Percentiles rank a stretch among this genome's conserved stretches.
phyloP scores from a whole-genome alignment of 2,797 vertebrate species.

The Pseudochromis fuscus region DNA sequence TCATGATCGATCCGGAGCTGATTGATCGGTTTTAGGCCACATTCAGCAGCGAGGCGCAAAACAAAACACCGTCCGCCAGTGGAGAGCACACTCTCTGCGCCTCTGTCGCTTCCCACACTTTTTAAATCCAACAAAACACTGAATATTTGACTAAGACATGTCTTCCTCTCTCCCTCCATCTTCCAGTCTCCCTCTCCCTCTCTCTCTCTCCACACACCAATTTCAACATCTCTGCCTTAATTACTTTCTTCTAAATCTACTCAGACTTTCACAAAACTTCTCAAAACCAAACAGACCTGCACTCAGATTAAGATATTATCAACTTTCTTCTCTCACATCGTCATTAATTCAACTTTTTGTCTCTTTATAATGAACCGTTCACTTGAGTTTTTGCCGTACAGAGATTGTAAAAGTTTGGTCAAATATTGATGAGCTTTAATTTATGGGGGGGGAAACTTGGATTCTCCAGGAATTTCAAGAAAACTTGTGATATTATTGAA shows the following conservation, averaged over 20 bases:
- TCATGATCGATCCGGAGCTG: conserved; percentile 89
- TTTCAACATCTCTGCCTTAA: conserved; percentile 31
- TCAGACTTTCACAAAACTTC: conserved; percentile 34
- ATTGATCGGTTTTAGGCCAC: conserved; percentile 89
- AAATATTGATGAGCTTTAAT: conserved; percentile 65
- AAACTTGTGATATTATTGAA: conserved; percentile 28
- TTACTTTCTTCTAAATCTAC: conserved; percentile 28
- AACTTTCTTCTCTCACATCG: conserved; percentile 18
- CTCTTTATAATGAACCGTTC: conserved; percentile 24
- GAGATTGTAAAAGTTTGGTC: conserved; percentile 47
- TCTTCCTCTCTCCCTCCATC: background rate
- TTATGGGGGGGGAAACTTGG: conserved; percentile 8
- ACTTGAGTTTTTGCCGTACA: conserved; percentile 15
- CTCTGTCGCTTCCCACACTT: conserved; percentile 20
- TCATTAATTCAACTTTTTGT: conserved; percentile 23
- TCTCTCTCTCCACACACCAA: conserved; percentile 10
- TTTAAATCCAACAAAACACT: conserved; percentile 31
- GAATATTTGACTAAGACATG: conserved; percentile 29
- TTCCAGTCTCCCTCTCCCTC: conserved; percentile 1
- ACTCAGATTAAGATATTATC: background rate
- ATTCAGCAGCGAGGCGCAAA: conserved; percentile 79
- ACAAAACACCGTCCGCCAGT: conserved; percentile 49
- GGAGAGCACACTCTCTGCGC: conserved; percentile 43
- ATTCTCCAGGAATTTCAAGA: conserved; percentile 33
- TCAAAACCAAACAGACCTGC: conserved; percentile 16